Percentiles rank a stretch among this genome's conserved stretches.
Conservation (phyloP, 2,888 invertebrate genomes). For the Hydriomena furcata region DNA sequence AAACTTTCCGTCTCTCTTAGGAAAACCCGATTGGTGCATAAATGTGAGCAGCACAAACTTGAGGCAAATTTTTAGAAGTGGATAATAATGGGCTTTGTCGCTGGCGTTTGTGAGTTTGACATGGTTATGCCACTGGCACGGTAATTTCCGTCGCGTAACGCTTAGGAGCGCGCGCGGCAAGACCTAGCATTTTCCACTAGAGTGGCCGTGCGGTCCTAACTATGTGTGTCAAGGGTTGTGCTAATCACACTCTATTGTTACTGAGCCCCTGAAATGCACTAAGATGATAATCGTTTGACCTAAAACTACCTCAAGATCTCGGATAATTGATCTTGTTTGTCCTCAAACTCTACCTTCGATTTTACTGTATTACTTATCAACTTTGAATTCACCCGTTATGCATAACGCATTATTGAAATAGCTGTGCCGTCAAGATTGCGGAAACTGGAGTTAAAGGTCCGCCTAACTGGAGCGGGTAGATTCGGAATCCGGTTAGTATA, state of each 20-base stretch:
- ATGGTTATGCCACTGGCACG: constrained; percentile 28
- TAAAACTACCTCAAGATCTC: constrained; percentile 35
- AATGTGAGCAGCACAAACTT: constrained; percentile 5
- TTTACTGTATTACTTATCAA: constrained; percentile 4
- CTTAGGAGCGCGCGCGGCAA: constrained; percentile 58
- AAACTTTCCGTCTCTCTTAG: constrained; percentile 5
- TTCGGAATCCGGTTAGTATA: constrained; percentile 78
- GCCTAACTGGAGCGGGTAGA: constrained; percentile 78
- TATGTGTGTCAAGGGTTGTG: constrained; percentile 79
- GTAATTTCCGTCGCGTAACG: constrained; percentile 46
- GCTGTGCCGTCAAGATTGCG: constrained; percentile 55
- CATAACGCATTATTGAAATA: constrained; percentile 32
- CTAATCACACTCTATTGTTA: constrained; percentile 75
- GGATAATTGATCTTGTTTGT: constrained; percentile 7
- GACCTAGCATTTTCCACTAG: constrained; percentile 78
- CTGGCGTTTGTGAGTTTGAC: constrained; percentile 9
- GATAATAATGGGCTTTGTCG: constrained; percentile 8
- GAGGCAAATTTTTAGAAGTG: constrained; percentile 10
- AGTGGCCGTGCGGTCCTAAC: constrained; percentile 67
- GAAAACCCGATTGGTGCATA: constrained; percentile 14
- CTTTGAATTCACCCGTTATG: constrained; percentile 11
- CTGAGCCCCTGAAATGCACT: constrained; percentile 67
- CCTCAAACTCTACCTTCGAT: not conserved
- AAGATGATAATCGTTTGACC: constrained; percentile 43
- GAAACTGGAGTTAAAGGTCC: constrained; percentile 75